A percentile compares a stretch with the other conserved stretches of the same genome.
Conservation (phyloP, 2,888 invertebrate genomes). For the Drosophila flavopinicola region DNA sequence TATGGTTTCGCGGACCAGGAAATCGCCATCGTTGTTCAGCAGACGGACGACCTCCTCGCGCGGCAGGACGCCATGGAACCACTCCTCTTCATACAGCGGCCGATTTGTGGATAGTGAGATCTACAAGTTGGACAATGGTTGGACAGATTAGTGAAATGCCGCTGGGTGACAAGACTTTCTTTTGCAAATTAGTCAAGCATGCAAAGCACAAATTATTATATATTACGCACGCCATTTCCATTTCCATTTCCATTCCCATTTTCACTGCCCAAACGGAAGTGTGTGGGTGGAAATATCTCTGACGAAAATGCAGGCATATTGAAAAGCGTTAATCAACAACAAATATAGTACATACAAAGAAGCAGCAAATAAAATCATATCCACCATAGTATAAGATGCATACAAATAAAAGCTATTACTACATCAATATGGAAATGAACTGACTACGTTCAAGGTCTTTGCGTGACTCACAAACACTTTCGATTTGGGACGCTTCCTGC, state of each 20-base stretch:
- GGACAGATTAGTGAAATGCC: slow-evolving; percentile 13
- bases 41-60: slow-evolving; percentile 97
- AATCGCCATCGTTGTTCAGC: slow-evolving; percentile 96
- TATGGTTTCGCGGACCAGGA: slow-evolving; percentile 96
- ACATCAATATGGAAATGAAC: slow-evolving; percentile 32
- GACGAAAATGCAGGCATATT: slow-evolving; percentile 57
- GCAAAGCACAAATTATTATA: slow-evolving; percentile 46
- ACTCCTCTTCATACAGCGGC: slow-evolving; percentile 94
- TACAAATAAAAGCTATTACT: slow-evolving; percentile 41
- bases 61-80: slow-evolving; percentile 98
- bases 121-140: no score
- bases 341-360: slow-evolving; percentile 19
- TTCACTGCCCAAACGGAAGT: slow-evolving; percentile 55
- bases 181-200: slow-evolving; percentile 53
- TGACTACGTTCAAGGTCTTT: slow-evolving; percentile 46
- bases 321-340: slow-evolving; percentile 26
- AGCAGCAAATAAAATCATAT: slow-evolving; percentile 25
- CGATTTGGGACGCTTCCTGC: slow-evolving; percentile 82
- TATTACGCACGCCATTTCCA: slow-evolving; percentile 59
- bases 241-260: slow-evolving; percentile 43
- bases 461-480: slow-evolving; percentile 75
- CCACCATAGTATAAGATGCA: slow-evolving; percentile 30
- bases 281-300: slow-evolving; percentile 60
- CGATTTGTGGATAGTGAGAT: slow-evolving; percentile 86
- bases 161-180: background rate